Conservation (phyloP, 2,888 invertebrate genomes). For the Biston stratarius region DNA sequence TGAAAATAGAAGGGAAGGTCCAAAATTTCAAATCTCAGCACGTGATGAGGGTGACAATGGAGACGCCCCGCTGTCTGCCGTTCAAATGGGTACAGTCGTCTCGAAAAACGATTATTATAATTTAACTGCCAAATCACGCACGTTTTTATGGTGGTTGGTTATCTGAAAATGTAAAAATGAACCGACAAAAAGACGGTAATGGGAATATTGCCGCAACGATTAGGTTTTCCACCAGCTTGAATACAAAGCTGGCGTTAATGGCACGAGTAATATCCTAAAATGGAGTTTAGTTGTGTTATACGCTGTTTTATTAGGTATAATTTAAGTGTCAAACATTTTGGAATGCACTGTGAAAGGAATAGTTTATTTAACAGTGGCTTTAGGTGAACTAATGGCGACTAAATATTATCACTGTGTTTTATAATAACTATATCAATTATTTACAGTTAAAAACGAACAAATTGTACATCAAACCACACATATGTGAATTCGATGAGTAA, state of each 20-base stretch:
- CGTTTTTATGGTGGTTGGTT: slow-evolving; percentile 34
- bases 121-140: slow-evolving; percentile 37
- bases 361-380: too few species aligned
- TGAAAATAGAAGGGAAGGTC: slow-evolving; percentile 54
- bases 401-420: too few species aligned
- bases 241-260: slow-evolving; percentile 32
- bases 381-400: too few species aligned
- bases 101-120: slow-evolving; percentile 37
- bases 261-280: slow-evolving; percentile 15
- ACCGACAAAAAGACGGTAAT: slow-evolving; percentile 30
- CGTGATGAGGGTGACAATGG: slow-evolving; percentile 68
- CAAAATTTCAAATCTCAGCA: slow-evolving; percentile 55
- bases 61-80: slow-evolving; percentile 60
- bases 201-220: slow-evolving; percentile 27
- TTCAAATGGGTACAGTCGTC: slow-evolving; percentile 39
- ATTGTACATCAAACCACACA: too few species aligned
- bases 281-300: slow-evolving; percentile 19
- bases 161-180: slow-evolving; percentile 34
- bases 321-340: not conserved
- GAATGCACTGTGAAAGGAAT: not conserved
- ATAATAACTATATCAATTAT: too few species aligned
- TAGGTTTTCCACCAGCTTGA: slow-evolving; percentile 22
- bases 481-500: too few species aligned
- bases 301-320: slow-evolving; percentile 7
- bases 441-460: too few species aligned